Evolutionary conservation across 2,113 vertebrate genomes (phyloP).

Genomic region (Helogale parvula): DNA sequence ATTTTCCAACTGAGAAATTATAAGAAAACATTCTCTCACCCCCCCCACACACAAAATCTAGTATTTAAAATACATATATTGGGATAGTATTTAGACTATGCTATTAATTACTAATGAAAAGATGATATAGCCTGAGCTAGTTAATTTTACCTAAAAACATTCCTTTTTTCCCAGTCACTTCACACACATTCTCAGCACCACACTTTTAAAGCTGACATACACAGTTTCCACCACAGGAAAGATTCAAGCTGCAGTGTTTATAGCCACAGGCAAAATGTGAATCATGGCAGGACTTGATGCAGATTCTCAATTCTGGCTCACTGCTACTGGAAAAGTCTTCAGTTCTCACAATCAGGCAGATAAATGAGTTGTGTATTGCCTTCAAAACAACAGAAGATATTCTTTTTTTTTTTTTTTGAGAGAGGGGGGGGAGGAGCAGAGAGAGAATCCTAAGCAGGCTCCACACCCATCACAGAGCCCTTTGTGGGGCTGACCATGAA

Average conservation of each 20-base stretch:
- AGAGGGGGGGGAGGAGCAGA: too few relatives aligned
- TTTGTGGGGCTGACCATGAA: too few relatives aligned
- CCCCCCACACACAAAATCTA: background rate
- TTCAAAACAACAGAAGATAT: background rate
- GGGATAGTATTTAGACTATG: background rate
- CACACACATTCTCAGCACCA: background rate
- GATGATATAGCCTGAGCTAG: background rate
- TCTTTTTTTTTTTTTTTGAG: background rate
- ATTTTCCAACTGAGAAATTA: background rate
- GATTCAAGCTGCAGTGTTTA: background rate
- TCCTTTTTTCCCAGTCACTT: background rate
- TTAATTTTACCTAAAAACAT: background rate
- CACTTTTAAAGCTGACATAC: background rate
- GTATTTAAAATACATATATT: background rate
- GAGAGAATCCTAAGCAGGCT: too few relatives aligned
- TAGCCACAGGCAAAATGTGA: background rate
- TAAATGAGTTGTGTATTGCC: background rate
- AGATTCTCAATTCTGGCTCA: background rate
- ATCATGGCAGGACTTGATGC: background rate
- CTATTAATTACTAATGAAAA: conserved; percentile 14
- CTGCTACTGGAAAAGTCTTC: background rate
- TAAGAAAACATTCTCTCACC: background rate
- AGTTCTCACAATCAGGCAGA: background rate
- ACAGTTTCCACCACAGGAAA: background rate
- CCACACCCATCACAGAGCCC: too few relatives aligned